Base-by-base conservation (phyloP, 1,140 invertebrate genomes). In the Drosophila lowei region DNA sequence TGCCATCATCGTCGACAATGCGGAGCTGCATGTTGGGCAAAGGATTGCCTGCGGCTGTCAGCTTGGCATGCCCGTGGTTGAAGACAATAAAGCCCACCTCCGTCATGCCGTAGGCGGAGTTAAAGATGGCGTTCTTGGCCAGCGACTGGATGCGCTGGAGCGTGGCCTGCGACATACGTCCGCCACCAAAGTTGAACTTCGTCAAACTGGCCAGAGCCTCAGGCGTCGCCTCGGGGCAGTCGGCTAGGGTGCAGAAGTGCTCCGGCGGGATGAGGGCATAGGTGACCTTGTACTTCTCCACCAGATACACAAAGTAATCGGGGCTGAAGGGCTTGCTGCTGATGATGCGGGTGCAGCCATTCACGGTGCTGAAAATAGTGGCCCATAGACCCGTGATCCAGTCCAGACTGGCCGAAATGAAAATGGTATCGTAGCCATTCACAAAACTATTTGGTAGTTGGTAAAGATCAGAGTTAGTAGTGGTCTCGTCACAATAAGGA, bases 1-100 rank as follows among this genome's bases (percentile, higher is more conserved):
- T 60, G 15, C 71, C 77, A 6, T 74, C 38, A 1, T 85, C 80
- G 44, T 89, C 73, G 1, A 89, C 49, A 54, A 92, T 90, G 89
- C 92, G 92, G 0, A 73, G 41, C 15, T 58, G 41, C 3, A 54
- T 30, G 38, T 71, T 71, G 7, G 74, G 30, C 13, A 64, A 9
- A 0, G 77, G 53, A 6, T 67, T 65, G 18, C 83, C 83, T 1
- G 76, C 81, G 2, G 68, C 63, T 3, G 59, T 65, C 6, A 62
- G 16, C 16, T 81, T 72, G 7, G 48, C 34, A 15, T 53, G 60
- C 2, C 73, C 79, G n/a, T 62, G 9, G 11, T 71, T 65, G n/a
- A 53, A 57, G 8, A 38, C 23, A 1, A 79, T 72, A 38, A 46
- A 43, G n/a, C 74, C 68, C 6, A 66, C 59, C 30, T 88, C 79